Conservation (phyloP, 1,140 invertebrate genomes). For the Lepidostoma basale region DNA sequence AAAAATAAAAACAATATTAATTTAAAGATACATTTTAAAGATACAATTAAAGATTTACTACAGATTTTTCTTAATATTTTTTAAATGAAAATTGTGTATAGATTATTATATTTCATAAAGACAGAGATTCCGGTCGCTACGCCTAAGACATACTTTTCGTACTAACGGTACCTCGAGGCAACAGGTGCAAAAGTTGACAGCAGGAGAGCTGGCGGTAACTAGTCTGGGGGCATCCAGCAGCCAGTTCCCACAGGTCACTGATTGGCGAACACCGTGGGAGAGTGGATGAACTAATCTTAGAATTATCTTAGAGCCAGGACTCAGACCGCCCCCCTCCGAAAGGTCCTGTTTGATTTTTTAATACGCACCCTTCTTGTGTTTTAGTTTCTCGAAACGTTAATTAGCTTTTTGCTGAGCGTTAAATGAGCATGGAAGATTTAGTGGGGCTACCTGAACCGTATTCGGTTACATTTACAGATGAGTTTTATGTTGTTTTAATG, state of each 20-base stretch:
- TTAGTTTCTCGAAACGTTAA: constrained; percentile 13
- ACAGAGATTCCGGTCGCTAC: too few relatives aligned
- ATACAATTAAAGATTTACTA: too few relatives aligned
- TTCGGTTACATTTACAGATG: too few relatives aligned
- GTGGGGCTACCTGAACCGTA: constrained; percentile 17
- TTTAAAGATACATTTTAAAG: too few relatives aligned
- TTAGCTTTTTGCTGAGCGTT: constrained; percentile 21
- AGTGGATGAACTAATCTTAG: neutral
- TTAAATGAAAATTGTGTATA: too few relatives aligned
- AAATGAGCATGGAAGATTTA: constrained; percentile 21
- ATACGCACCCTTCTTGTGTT: constrained; percentile 16
- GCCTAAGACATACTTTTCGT: constrained; percentile 14
- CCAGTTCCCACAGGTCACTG: constrained; percentile 18
- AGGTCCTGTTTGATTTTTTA: constrained; percentile 11
- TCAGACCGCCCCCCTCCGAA: constrained; percentile 4
- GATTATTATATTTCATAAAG: too few relatives aligned
- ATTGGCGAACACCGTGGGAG: constrained; percentile 23
- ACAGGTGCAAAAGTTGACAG: constrained; percentile 41
- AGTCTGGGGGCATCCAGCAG: neutral
- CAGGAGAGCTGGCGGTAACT: constrained; percentile 28
- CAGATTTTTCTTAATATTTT: too few relatives aligned
- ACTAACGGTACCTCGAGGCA: constrained; percentile 31
- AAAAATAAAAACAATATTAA: too few relatives aligned
- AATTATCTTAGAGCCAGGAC: too few relatives aligned
- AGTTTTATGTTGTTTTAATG: too few relatives aligned